Evolutionary conservation across 2,113 vertebrate genomes (phyloP), one percentile per base, ranked within the genome.

Genomic region (Muntiacus reevesi): DNA sequence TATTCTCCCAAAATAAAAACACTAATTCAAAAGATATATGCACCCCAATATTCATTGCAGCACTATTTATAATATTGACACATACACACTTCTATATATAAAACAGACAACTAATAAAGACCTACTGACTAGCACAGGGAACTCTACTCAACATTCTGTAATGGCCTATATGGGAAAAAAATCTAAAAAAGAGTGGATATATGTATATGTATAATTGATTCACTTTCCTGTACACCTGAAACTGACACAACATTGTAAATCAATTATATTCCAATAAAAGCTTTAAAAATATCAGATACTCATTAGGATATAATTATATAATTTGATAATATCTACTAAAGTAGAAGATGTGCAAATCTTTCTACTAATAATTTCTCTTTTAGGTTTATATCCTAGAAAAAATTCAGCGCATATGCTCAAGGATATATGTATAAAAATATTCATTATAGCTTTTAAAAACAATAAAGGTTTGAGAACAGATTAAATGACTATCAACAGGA

Each of bases 381-480:
- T 76, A 92, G 30, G 50, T 59, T 79, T 85, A 81, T 54, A 59
- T 36, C 21, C 40, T 64, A 91, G 76, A 94, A 40, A 74, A 85
- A 86, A 71, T 50, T 89, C 40, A 93, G 54, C 40, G 87, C 21
- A 93, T 15, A 28, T 15, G 30, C 30, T 81, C 28, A 92, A 89
- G 67, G 54, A 62, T 47, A 47, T 74, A 67, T n/a, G 16, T 47
- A 59, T 36, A 64, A 91, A 84, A 85, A 59, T 60, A 55, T 23
- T 33, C 25, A 67, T 36, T 28, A 40, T 40, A 50, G 52, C 40
- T 71, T 94, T 91, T 95, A 25, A 97, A 86, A 89, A 83, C 92
- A 94, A 87, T 89, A 74, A 71, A 87, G 67, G 45, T 78, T 96
- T 52, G 76, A 93, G 64, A 82, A 90, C 23, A 89, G 94, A 93